Conservation (phyloP, 1,140 invertebrate species). For the Drosophila sechellia region DNA sequence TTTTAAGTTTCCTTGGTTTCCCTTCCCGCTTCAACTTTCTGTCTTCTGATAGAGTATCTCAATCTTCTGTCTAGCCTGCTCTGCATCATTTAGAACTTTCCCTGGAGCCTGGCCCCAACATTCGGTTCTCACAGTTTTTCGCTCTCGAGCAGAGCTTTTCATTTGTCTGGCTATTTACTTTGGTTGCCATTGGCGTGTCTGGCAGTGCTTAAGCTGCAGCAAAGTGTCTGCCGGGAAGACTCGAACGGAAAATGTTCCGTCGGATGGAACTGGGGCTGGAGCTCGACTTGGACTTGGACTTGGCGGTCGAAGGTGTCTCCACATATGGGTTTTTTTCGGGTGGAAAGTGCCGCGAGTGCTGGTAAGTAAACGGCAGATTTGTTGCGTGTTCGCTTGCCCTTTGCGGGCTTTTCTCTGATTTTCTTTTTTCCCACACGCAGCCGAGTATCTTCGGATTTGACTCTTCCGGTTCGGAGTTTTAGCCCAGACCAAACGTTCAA, state of each 20-base stretch:
- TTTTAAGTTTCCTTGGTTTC: no score
- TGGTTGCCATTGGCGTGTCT: constrained; percentile 77
- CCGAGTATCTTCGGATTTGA: constrained; percentile 26
- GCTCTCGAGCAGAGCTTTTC: constrained; percentile 59
- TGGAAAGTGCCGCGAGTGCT: constrained; percentile 36
- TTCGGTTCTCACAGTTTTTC: constrained; percentile 15
- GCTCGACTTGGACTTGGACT: no score
- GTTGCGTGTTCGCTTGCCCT: constrained; percentile 60
- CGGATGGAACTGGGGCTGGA: constrained; percentile 11
- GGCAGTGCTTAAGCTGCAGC: constrained; percentile 61
- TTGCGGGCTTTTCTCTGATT: constrained; percentile 44
- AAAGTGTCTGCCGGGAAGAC: constrained; percentile 49
- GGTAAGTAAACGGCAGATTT: constrained; percentile 66
- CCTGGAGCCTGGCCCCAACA: constrained; percentile 13
- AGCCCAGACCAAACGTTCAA: constrained; percentile 46
- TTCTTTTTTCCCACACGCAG: constrained; percentile 58
- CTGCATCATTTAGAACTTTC: constrained; percentile 15
- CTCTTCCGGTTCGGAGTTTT: constrained; percentile 64
- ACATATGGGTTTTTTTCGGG: constrained; percentile 28
- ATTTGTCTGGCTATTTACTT: constrained; percentile 81
- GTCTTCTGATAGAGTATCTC: neutral
- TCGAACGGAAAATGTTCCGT: neutral
- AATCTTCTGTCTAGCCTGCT: neutral
- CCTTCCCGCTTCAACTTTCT: no score
- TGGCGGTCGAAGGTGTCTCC: constrained; percentile 47